A percentile compares a stretch with the other conserved stretches of the same genome.
These are phyloP conservation scores for Mythimna impura DNA, from an alignment of 2,888 invertebrate species.

Conservation along the genomic window DNA sequence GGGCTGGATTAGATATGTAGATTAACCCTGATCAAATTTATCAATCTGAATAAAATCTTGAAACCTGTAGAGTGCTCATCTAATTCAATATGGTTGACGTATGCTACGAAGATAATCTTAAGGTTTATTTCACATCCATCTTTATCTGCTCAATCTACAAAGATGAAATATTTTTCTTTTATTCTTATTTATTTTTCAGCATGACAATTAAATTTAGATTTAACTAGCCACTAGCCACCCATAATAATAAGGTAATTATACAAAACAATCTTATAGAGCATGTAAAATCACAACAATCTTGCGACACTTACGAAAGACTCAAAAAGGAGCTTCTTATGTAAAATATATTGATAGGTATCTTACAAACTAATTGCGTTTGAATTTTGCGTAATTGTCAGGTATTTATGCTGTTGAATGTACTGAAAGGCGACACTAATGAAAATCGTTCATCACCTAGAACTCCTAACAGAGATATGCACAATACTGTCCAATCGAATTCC, in stretches of 20 bases:
- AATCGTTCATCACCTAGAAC: neutral
- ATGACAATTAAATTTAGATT: neutral
- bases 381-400: neutral
- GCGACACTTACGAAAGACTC: neutral
- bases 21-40: neutral
- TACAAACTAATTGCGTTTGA: neutral
- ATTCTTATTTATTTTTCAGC: neutral
- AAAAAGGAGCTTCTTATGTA: neutral
- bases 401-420: neutral
- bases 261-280: neutral
- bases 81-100: constrained; percentile 3
- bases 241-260: neutral
- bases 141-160: neutral
- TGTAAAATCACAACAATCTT: neutral
- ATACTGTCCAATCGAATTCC: neutral
- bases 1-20: neutral
- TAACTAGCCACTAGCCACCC: neutral
- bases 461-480: neutral
- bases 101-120: neutral
- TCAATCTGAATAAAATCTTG: constrained; percentile 3
- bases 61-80: neutral
- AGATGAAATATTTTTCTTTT: neutral
- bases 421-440: neutral
- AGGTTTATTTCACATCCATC: neutral
- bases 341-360: no score